These are phyloP conservation scores for Macrostomum lignano DNA, from an alignment of 1,140 invertebrate genomes.

Conservation along the genomic window DNA sequence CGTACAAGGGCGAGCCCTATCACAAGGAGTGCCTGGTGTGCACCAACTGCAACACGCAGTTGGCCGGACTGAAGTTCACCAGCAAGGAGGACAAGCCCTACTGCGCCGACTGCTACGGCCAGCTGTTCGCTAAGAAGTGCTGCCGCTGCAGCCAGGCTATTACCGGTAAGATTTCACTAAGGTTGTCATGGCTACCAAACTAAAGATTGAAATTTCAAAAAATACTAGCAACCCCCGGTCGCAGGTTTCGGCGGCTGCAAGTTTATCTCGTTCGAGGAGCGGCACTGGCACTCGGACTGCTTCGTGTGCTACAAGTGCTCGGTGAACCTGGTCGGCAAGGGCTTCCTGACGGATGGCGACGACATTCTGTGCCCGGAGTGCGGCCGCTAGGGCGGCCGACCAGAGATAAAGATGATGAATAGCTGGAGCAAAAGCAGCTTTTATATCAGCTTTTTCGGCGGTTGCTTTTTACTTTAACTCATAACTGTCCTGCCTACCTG, in stretches of 20 bases:
- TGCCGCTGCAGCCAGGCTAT: slow-evolving; percentile 83
- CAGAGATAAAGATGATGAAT: too few species aligned
- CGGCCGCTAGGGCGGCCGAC: too few species aligned
- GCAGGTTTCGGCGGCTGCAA: slow-evolving; percentile 7
- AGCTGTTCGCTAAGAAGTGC: slow-evolving; percentile 89
- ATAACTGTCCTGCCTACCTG: too few species aligned
- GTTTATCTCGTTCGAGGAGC: slow-evolving; percentile 8
- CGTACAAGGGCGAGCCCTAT: slow-evolving; percentile 97
- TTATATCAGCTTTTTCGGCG: too few species aligned
- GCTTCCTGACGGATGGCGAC: slow-evolving; percentile 8
- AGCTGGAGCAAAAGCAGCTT: too few species aligned
- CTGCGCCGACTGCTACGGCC: slow-evolving; percentile 91
- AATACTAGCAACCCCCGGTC: too few species aligned
- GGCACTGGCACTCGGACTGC: slow-evolving; percentile 8
- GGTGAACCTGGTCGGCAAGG: slow-evolving; percentile 6
- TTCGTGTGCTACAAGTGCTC: slow-evolving; percentile 7
- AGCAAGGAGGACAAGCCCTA: slow-evolving; percentile 91
- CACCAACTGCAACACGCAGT: slow-evolving; percentile 66
- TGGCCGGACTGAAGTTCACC: slow-evolving; percentile 90
- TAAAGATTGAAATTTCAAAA: too few species aligned
- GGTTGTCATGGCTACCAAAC: too few species aligned
- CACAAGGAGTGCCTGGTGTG: slow-evolving; percentile 95
- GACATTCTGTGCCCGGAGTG: slow-evolving; percentile 8
- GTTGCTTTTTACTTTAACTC: too few species aligned
- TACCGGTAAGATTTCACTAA: slow-evolving; percentile 57